Percentiles rank a stretch among this genome's conserved stretches.
Conservation (phyloP, 1,140 invertebrate species). For the Harlomillsia oculata region DNA sequence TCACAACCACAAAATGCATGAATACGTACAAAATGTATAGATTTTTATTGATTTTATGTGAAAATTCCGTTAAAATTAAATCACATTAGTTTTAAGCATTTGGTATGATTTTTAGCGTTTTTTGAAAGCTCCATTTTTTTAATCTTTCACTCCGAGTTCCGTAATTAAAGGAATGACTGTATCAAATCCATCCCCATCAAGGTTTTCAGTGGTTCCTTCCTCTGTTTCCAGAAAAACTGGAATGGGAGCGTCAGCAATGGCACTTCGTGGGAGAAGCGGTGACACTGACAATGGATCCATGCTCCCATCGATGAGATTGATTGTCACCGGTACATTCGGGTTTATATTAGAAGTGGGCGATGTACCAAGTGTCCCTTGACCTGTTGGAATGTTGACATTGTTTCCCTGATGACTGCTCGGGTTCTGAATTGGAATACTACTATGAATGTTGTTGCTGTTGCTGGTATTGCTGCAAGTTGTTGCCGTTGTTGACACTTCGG, state of each 20-base stretch:
- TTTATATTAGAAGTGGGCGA: not conserved
- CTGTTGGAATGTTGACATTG: constrained; percentile 2
- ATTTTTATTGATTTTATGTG: too few relatives aligned
- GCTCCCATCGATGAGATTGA: not conserved
- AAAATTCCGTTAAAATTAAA: too few relatives aligned
- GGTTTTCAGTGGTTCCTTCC: constrained; percentile 7
- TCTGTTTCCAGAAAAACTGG: constrained; percentile 11
- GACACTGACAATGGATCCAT: constrained; percentile 2
- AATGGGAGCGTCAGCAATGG: constrained; percentile 2
- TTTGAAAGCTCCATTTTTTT: too few relatives aligned
- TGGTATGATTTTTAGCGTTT: too few relatives aligned
- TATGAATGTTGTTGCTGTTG: too few relatives aligned
- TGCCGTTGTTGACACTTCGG: too few relatives aligned
- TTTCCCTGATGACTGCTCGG: not conserved
- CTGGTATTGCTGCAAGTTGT: too few relatives aligned
- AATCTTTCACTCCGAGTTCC: constrained; percentile 33
- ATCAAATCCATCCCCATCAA: constrained; percentile 5
- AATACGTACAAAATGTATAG: too few relatives aligned
- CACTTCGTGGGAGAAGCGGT: not conserved
- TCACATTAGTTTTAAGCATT: too few relatives aligned
- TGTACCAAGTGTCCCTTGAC: too few relatives aligned
- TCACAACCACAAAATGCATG: too few relatives aligned
- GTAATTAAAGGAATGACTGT: constrained; percentile 36
- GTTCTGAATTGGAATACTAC: too few relatives aligned
- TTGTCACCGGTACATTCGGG: not conserved